Percentiles rank a stretch among this genome's conserved stretches.
Evolutionary conservation across 1,140 invertebrate species (phyloP).

Genomic region (Hypothenemus hampei): DNA sequence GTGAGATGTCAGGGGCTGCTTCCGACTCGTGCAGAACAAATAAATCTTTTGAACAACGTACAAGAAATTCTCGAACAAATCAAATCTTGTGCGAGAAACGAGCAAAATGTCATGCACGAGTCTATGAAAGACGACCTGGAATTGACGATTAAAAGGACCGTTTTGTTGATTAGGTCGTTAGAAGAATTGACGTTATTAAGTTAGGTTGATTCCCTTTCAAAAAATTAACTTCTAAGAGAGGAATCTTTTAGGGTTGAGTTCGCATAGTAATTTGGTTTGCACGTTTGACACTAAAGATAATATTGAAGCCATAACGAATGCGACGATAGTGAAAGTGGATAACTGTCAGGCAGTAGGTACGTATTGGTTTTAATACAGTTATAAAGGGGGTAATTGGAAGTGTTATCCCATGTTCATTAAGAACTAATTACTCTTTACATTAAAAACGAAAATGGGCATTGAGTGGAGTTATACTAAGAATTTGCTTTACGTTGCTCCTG

Average conservation of each 20-base stretch:
- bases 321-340: constrained; percentile 12
- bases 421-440: no score
- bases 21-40: constrained; percentile 35
- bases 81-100: constrained; percentile 25
- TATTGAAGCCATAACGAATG: constrained; percentile 24
- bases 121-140: constrained; percentile 29
- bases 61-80: constrained; percentile 35
- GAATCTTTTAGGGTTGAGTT: constrained; percentile 12
- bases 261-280: constrained; percentile 11
- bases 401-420: no score
- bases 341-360: constrained; percentile 16
- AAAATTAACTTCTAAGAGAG: no score
- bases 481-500: no score
- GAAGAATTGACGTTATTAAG: constrained; percentile 30
- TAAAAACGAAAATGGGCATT: no score
- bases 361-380: not conserved
- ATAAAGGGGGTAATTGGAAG: not conserved
- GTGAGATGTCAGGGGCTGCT: constrained; percentile 15
- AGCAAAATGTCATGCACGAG: constrained; percentile 26
- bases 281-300: constrained; percentile 5
- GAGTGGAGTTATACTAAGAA: no score
- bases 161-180: constrained; percentile 18
- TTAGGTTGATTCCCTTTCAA: constrained; percentile 22
- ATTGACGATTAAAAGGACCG: constrained; percentile 22
- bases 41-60: constrained; percentile 32